A percentile compares a stretch with the other conserved stretches of the same genome.
These are phyloP conservation scores for Capra hircus DNA, from an alignment of 2,113 vertebrate genomes.

Conservation along the genomic window DNA sequence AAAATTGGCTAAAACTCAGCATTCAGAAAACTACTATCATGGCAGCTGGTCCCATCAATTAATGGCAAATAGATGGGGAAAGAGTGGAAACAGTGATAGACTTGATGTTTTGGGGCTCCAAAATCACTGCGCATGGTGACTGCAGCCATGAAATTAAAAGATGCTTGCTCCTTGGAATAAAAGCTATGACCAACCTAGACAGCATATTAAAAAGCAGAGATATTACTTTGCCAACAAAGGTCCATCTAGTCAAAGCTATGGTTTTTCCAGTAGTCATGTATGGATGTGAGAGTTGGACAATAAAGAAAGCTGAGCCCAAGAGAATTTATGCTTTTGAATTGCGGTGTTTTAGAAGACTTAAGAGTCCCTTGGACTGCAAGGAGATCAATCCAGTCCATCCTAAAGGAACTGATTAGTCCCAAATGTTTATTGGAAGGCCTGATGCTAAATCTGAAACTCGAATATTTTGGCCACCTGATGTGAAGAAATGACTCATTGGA, in stretches of 20 bases:
- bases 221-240: not conserved
- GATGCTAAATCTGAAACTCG: not conserved
- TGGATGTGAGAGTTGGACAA: not conserved
- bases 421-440: not conserved
- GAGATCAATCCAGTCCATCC: not conserved
- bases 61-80: not conserved
- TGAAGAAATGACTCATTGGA: not conserved
- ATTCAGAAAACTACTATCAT: not conserved
- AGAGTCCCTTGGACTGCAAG: not conserved
- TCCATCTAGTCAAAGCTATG: not conserved
- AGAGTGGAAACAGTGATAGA: not conserved
- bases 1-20: not conserved
- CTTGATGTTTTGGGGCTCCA: not conserved
- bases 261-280: not conserved
- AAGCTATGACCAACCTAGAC: not conserved
- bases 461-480: not conserved
- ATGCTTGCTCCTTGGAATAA: not conserved
- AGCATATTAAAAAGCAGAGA: not conserved
- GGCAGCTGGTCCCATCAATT: not conserved
- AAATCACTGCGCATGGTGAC: not conserved
- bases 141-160: not conserved
- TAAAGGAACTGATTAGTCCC: not conserved
- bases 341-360: not conserved
- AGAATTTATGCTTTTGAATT: not conserved
- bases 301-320: not conserved